These are phyloP conservation scores for Phaedon cochleariae DNA, from an alignment of 2,888 invertebrate species.

Conservation along the genomic window DNA sequence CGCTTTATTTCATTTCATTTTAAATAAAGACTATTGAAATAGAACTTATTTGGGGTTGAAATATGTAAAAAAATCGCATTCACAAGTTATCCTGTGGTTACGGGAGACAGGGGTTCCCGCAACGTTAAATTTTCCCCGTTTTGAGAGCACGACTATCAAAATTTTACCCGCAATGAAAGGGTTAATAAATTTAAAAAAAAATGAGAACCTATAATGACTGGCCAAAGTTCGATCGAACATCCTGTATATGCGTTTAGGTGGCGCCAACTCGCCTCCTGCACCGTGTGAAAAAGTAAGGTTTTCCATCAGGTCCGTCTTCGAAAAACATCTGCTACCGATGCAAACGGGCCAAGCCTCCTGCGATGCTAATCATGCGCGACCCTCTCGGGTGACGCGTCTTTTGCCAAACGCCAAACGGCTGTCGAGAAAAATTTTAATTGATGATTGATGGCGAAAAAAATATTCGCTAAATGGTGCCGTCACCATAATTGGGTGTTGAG, in stretches of 20 bases:
- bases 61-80: too few species aligned
- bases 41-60: too few species aligned
- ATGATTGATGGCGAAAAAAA: constrained; percentile 32
- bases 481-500: constrained; percentile 16
- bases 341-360: constrained; percentile 13
- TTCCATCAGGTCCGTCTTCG: not conserved
- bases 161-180: too few species aligned
- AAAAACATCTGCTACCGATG: constrained; percentile 19
- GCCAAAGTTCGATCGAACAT: constrained; percentile 20
- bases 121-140: too few species aligned
- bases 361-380: constrained; percentile 17
- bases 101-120: too few species aligned
- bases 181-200: too few species aligned
- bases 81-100: too few species aligned
- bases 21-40: too few species aligned
- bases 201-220: too few species aligned
- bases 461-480: constrained; percentile 13
- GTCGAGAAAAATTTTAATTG: constrained; percentile 38
- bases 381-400: constrained; percentile 16
- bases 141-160: too few species aligned
- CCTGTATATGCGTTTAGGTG: constrained; percentile 10
- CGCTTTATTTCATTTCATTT: too few species aligned
- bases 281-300: constrained; percentile 15
- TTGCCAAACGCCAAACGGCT: constrained; percentile 22
- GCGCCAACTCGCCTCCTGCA: constrained; percentile 12